Conservation (phyloP, 2,113 vertebrate species). For the Pterocles burchelli region DNA sequence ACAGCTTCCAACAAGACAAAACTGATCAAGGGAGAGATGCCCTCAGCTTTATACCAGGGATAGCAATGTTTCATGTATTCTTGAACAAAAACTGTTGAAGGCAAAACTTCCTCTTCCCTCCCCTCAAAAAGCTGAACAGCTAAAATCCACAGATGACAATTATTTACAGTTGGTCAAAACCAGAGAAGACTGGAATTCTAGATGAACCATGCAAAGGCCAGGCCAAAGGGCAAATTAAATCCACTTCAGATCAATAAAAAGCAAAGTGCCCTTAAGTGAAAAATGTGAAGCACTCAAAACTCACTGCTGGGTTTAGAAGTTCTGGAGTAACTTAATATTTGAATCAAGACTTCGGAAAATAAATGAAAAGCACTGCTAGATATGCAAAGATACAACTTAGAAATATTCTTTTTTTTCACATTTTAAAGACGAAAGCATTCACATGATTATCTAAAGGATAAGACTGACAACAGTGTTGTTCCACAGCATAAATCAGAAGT, state of each 20-base stretch:
- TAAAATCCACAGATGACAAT: slow-evolving; percentile 6
- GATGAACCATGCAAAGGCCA: not conserved
- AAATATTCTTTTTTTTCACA: not conserved
- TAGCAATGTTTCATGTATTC: not conserved
- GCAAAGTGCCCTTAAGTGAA: slow-evolving; percentile 37
- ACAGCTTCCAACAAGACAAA: not conserved
- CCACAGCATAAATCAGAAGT: slow-evolving; percentile 19
- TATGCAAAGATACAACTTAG: not conserved
- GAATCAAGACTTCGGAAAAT: not conserved
- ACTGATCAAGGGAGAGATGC: not conserved
- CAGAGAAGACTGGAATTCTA: not conserved
- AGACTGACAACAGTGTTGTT: not conserved
- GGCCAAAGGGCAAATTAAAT: slow-evolving; percentile 43
- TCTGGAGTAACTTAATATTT: slow-evolving; percentile 16
- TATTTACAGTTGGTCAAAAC: slow-evolving; percentile 5
- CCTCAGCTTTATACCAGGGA: not conserved
- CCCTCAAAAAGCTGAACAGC: not conserved
- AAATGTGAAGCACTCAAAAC: not conserved
- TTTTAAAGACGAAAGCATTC: slow-evolving; percentile 7
- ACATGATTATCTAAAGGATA: slow-evolving; percentile 37
- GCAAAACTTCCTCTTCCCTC: not conserved
- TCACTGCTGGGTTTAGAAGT: slow-evolving; percentile 2
- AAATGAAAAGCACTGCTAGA: not conserved
- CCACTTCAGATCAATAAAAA: slow-evolving; percentile 36
- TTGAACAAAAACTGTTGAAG: not conserved